A percentile compares a stretch with the other conserved stretches of the same genome.
Evolutionary conservation across 2,888 invertebrate species (phyloP).

Genomic region (Drosophila nigricruria): DNA sequence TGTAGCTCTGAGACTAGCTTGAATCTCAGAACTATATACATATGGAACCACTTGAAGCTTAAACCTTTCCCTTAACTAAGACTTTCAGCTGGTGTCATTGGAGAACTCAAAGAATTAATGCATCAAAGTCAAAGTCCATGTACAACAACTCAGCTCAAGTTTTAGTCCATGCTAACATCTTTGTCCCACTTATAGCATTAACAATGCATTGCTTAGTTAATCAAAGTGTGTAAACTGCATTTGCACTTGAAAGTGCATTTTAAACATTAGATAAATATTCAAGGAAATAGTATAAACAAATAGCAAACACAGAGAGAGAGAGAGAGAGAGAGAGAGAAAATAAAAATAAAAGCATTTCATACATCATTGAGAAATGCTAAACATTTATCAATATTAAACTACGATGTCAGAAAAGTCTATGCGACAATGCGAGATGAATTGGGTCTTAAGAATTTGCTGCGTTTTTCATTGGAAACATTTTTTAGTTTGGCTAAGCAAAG

Average conservation of each 20-base stretch:
- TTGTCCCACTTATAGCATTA: not conserved
- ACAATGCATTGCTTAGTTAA: not conserved
- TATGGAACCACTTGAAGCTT: too few species aligned
- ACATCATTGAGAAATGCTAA: not conserved
- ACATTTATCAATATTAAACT: conserved; percentile 45
- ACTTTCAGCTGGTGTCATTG: not conserved
- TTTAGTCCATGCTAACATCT: not conserved
- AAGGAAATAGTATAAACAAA: not conserved
- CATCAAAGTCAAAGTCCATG: not conserved
- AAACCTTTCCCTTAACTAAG: too few species aligned
- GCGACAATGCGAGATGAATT: not conserved
- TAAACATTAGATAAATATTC: not conserved
- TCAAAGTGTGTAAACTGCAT: not conserved
- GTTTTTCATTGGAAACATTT: conserved; percentile 23
- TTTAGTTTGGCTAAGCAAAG: conserved; percentile 24
- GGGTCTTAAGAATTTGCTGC: not conserved
- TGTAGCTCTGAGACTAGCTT: too few species aligned
- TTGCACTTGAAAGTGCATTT: not conserved
- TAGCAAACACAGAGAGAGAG: not conserved
- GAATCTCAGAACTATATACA: too few species aligned
- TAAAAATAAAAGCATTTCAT: not conserved
- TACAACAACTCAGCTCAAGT: not conserved
- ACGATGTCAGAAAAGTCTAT: not conserved
- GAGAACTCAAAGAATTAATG: not conserved
- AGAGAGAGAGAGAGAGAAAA: not conserved